Percentiles rank a stretch among this genome's conserved stretches.
These are phyloP conservation scores for Ceryle rudis DNA, from an alignment of 2,797 vertebrate genomes.

Conservation along the genomic window DNA sequence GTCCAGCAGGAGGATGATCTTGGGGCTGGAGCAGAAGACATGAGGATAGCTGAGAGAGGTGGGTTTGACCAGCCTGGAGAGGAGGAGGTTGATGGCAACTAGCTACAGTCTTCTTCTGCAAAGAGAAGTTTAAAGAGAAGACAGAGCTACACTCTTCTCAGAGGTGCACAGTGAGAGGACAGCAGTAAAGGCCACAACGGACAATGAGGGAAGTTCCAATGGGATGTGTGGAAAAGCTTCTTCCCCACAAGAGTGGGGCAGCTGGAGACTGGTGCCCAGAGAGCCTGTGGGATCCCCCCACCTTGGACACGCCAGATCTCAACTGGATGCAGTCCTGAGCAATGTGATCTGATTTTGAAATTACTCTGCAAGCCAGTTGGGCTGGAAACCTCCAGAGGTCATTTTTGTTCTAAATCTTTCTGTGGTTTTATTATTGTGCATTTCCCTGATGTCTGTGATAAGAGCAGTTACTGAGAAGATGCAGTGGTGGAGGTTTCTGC, in stretches of 20 bases:
- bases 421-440: background rate
- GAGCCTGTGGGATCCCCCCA: background rate
- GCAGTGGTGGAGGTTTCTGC: background rate
- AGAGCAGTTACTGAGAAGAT: background rate
- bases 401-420: background rate
- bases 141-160: background rate
- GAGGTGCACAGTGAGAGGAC: background rate
- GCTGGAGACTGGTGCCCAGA: background rate
- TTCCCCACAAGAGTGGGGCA: background rate
- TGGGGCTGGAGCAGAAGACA: background rate
- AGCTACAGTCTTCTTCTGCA: background rate
- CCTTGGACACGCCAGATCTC: background rate
- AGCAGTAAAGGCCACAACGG: background rate
- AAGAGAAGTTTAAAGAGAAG: background rate
- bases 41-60: background rate
- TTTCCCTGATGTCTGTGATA: background rate
- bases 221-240: background rate
- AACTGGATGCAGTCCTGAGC: background rate
- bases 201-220: background rate
- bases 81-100: background rate
- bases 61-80: background rate
- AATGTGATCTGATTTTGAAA: background rate
- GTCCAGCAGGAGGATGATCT: background rate
- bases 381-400: background rate
- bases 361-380: background rate